Conservation (phyloP, 2,888 invertebrate species). For the Cantharis nigra region DNA sequence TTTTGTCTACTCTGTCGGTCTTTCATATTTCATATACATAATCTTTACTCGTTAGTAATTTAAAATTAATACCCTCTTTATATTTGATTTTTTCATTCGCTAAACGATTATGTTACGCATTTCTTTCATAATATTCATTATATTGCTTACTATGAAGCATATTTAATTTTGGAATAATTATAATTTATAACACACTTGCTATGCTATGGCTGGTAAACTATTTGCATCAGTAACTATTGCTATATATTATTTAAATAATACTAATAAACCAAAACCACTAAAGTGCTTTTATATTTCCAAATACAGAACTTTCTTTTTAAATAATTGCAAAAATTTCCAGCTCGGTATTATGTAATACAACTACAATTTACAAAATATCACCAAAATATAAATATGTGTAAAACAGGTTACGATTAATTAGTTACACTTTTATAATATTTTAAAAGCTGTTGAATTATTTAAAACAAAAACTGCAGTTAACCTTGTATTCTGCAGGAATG, state of each 20-base stretch:
- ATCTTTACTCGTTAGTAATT: too few relatives aligned
- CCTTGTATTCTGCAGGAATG: background rate
- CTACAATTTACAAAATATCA: background rate
- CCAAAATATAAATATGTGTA: background rate
- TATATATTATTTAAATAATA: background rate
- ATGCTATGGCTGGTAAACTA: background rate
- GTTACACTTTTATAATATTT: background rate
- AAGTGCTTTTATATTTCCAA: background rate
- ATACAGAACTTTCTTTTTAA: background rate
- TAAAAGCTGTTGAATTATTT: constrained; percentile 1
- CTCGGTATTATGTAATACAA: background rate
- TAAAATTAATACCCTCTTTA: too few relatives aligned
- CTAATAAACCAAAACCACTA: background rate
- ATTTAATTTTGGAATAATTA: background rate
- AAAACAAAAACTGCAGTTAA: background rate
- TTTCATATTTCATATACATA: too few relatives aligned
- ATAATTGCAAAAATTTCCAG: background rate
- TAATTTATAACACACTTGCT: background rate
- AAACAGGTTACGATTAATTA: background rate
- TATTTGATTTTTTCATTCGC: too few relatives aligned
- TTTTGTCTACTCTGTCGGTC: too few relatives aligned
- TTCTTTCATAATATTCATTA: background rate
- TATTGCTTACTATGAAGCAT: background rate
- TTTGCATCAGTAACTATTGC: constrained; percentile 4
- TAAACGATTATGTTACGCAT: background rate